phyloP scores from a whole-genome alignment of 2,113 vertebrate genomes.

The Periophthalmodon schlosseri region DNA sequence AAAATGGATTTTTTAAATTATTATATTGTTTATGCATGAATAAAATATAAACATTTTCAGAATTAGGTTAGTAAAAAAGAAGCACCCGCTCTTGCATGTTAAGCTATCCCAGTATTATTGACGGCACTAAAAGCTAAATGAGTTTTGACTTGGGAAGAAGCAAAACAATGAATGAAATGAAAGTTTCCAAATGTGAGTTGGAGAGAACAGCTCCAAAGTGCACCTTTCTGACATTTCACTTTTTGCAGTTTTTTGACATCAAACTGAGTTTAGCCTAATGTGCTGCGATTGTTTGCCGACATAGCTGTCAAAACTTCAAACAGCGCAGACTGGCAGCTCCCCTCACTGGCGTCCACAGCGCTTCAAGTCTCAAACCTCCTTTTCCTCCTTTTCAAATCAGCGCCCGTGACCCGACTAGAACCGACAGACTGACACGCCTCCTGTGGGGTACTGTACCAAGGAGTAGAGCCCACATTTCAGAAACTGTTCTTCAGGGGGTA shows the following conservation, averaged over 20 bases:
- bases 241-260: slow-evolving; percentile 60
- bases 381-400: slow-evolving; percentile 67
- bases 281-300: slow-evolving; percentile 72
- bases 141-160: slow-evolving; percentile 53
- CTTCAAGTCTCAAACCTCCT: slow-evolving; percentile 66
- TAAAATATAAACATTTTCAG: not conserved
- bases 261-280: slow-evolving; percentile 68
- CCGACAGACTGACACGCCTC: slow-evolving; percentile 75
- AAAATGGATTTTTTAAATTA: not conserved
- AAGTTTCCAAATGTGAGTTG: slow-evolving; percentile 45
- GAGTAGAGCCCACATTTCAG: slow-evolving; percentile 50
- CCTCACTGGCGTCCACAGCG: slow-evolving; percentile 47
- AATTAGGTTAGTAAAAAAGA: not conserved
- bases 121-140: slow-evolving; percentile 46
- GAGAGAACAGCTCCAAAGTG: slow-evolving; percentile 42
- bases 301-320: slow-evolving; percentile 77
- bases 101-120: not conserved
- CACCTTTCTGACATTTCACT: slow-evolving; percentile 55
- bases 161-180: slow-evolving; percentile 30
- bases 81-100: not conserved
- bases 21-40: not conserved
- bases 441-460: slow-evolving; percentile 46
- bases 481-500: slow-evolving; percentile 40
- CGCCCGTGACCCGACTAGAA: slow-evolving; percentile 56
- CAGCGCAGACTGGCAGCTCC: slow-evolving; percentile 64